Evolutionary conservation across 2,888 invertebrate species (phyloP).

Genomic region (Augochlorella aurata): DNA sequence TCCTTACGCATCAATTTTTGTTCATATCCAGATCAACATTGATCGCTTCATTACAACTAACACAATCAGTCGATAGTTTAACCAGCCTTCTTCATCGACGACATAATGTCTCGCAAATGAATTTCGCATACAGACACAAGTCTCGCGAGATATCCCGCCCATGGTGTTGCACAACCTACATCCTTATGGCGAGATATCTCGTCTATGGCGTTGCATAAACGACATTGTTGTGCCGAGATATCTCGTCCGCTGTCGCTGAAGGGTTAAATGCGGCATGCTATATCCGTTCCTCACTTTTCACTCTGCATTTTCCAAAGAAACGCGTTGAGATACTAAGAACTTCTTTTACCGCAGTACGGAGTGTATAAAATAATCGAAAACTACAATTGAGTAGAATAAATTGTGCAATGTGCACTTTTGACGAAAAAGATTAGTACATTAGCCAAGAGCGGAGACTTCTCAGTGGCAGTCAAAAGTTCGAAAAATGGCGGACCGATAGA

Average conservation of each 20-base stretch:
- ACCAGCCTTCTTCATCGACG: background rate
- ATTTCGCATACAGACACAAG: background rate
- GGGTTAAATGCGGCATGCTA: background rate
- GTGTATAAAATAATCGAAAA: too few relatives aligned
- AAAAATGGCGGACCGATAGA: conserved; percentile 63
- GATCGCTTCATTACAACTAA: background rate
- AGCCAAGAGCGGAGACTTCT: too few relatives aligned
- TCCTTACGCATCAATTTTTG: background rate
- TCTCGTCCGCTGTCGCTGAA: background rate
- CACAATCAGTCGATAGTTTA: background rate
- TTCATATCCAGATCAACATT: background rate
- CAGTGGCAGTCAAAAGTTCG: conserved; percentile 25
- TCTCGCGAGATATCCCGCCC: background rate
- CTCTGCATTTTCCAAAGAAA: background rate
- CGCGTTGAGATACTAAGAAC: background rate
- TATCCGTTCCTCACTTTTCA: background rate
- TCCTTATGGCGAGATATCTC: conserved; percentile 4
- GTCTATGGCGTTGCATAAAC: background rate
- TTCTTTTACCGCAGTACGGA: too few relatives aligned
- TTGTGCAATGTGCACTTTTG: too few relatives aligned
- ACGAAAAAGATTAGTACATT: background rate
- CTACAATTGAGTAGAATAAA: too few relatives aligned
- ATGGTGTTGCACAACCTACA: background rate
- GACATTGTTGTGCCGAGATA: conserved; percentile 14
- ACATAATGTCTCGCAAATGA: background rate